Percentiles rank a stretch among this genome's conserved stretches.
Conservation (phyloP, 2,113 vertebrate genomes). For the Triplophysa rosa region DNA sequence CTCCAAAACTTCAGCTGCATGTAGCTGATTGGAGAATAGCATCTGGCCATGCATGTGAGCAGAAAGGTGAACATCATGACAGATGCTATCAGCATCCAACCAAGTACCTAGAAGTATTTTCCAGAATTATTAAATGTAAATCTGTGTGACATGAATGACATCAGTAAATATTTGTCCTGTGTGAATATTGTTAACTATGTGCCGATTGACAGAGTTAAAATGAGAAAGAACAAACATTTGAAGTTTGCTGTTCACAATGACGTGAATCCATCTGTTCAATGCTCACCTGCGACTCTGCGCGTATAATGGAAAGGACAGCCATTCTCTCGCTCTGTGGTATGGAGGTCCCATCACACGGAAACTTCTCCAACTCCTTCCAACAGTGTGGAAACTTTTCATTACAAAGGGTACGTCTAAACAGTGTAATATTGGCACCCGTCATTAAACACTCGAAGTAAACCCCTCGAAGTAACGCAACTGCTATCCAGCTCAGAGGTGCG, state of each 20-base stretch:
- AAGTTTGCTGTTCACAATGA: no score
- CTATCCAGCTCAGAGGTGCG: slow-evolving; percentile 78
- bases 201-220: no score
- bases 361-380: not conserved
- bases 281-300: slow-evolving; percentile 79
- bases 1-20: slow-evolving; percentile 78
- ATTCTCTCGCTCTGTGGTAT: accelerated
- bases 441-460: slow-evolving; percentile 72
- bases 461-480: slow-evolving; percentile 73
- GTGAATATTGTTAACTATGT: no score
- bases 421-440: slow-evolving; percentile 51
- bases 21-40: slow-evolving; percentile 73
- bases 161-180: no score
- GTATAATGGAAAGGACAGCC: slow-evolving; percentile 50
- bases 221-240: no score
- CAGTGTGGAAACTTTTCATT: not conserved
- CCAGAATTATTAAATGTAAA: not conserved
- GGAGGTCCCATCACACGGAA: slow-evolving; percentile 65
- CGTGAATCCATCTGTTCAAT: not conserved
- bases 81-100: slow-evolving; percentile 75
- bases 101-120: slow-evolving; percentile 69
- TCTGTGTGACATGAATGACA: not conserved
- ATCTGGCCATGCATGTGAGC: slow-evolving; percentile 60
- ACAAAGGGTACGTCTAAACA: slow-evolving; percentile 50
- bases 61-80: slow-evolving; percentile 60